Evolutionary conservation across 2,113 vertebrate genomes (phyloP), one percentile per base, ranked within the genome.

Genomic region (Rostratula benghalensis): DNA sequence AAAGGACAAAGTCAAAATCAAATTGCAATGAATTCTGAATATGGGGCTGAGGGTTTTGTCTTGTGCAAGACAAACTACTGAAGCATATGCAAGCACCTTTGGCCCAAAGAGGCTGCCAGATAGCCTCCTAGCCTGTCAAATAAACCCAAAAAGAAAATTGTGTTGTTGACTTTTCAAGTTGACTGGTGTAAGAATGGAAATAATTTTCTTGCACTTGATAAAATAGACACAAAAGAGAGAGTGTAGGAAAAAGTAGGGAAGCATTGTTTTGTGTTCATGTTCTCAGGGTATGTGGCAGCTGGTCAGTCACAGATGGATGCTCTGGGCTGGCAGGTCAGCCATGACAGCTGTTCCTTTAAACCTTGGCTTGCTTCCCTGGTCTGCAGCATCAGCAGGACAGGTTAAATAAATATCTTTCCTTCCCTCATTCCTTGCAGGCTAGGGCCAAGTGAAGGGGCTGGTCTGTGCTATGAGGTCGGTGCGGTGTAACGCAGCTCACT

Each of bases 221-320:
- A 77, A 92, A 61, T 16, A 85, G 57, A 50, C 37, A 45, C 9
- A n/a, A 37, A 74, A 74, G 41, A 80, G 31, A 19, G 5, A 21
- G 59, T 4, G 19, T 8, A 67, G 37, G 25, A 92, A 59, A 61
- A 89, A 65, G 68, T 65, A 92, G 73, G 76, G 56, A 93, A 78
- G 46, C 20, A 22, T 77, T 33, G 1, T 65, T 87, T 79, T 57
- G 30, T 56, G 53, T 60, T 64, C 48, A 3, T 61, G 80, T 85
- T 93, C 78, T 91, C 61, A 60, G 89, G 57, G 74, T 60, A 76
- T 0, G 0, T 48, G 81, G 89, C 94, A 97, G 83, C 93, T 95
- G 95, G 89, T 96, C 94, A 89, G 91, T 68, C 89, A 81, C 95
- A 91, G 89, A 93, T 89, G 94, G 89, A 77, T 92, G 80, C 86